Conservation (phyloP, 2,888 invertebrate species). For the Temnothorax ravouxi region DNA sequence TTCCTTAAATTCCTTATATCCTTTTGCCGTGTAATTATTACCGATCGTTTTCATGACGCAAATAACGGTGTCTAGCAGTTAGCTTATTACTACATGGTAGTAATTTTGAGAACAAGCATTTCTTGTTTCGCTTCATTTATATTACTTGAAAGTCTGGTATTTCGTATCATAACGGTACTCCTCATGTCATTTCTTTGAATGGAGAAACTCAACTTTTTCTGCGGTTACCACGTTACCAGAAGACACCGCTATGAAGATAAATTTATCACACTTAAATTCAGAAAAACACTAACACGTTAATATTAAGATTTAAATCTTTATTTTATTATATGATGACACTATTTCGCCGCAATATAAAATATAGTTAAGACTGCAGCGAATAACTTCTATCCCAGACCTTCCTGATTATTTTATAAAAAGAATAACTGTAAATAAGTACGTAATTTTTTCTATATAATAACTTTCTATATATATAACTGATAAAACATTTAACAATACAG, state of each 20-base stretch:
- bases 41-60: slow-evolving; percentile 3
- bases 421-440: not conserved
- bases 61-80: slow-evolving; percentile 20
- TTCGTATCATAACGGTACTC: slow-evolving; percentile 13
- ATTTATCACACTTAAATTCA: not conserved
- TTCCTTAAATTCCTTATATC: no score
- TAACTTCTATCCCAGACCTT: not conserved
- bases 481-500: not conserved
- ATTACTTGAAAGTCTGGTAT: slow-evolving; percentile 3
- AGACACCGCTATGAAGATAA: not conserved
- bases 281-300: not conserved
- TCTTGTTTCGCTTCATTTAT: slow-evolving; percentile 27
- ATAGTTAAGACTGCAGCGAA: not conserved
- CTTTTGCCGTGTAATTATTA: slow-evolving; percentile 20
- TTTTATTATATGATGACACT: not conserved
- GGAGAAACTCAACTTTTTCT: slow-evolving; percentile 9
- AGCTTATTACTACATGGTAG: not conserved
- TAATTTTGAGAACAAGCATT: slow-evolving; percentile 21
- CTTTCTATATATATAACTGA: not conserved
- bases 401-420: not conserved
- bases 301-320: slow-evolving; percentile 6
- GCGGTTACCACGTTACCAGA: not conserved
- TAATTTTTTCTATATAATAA: not conserved
- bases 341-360: not conserved
- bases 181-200: not conserved